phyloP scores from a whole-genome alignment of 53 echinoderm and acorn worm species.

The Astropecten irregularis region DNA sequence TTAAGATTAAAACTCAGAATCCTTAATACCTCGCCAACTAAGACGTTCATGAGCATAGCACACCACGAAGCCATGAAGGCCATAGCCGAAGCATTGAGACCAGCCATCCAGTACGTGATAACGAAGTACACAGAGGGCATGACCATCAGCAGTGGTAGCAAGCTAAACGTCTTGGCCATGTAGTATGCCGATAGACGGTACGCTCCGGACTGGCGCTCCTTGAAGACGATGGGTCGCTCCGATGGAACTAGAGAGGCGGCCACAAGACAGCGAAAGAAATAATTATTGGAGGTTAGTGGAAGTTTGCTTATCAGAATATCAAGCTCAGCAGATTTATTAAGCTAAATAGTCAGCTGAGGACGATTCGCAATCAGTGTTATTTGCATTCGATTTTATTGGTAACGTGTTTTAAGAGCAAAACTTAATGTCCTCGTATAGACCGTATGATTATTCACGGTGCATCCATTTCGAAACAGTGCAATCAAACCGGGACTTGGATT shows the following conservation, averaged over 20 bases:
- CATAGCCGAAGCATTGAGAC: slow-evolving; percentile 56
- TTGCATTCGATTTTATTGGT: no score
- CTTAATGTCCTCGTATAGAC: no score
- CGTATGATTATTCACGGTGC: no score
- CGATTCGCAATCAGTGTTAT: no score
- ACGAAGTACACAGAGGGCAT: slow-evolving; percentile 68
- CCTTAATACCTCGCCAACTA: slow-evolving; percentile 82
- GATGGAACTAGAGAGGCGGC: slow-evolving; percentile 66
- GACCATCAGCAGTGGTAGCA: slow-evolving; percentile 74
- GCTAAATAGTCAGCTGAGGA: no score
- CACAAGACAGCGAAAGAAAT: not conserved
- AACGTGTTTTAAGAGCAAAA: no score
- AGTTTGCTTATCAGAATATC: not conserved
- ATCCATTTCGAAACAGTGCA: no score
- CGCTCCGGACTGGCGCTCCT: slow-evolving; percentile 76
- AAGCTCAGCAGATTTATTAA: no score
- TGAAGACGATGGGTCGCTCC: slow-evolving; percentile 81
- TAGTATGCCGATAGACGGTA: slow-evolving; percentile 90
- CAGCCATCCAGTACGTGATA: slow-evolving; percentile 83
- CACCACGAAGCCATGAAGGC: slow-evolving; percentile 67
- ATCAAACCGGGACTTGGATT: no score
- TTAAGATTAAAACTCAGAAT: no score
- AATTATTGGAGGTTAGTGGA: not conserved
- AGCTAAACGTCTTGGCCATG: slow-evolving; percentile 83
- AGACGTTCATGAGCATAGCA: slow-evolving; percentile 65